These are phyloP conservation scores for Lepidurus arcticus DNA, from an alignment of 1,140 invertebrate species.

Conservation along the genomic window DNA sequence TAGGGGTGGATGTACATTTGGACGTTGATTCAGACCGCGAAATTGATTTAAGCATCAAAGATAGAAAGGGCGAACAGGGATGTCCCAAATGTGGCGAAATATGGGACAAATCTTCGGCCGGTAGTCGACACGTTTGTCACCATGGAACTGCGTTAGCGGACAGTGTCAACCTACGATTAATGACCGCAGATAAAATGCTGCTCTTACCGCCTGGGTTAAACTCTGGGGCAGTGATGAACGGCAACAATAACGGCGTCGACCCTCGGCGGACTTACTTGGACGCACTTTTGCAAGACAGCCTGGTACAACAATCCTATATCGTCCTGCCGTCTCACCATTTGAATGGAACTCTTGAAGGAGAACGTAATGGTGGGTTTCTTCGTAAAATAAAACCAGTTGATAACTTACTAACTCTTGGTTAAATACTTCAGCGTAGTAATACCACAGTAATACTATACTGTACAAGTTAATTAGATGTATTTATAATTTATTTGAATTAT, in stretches of 20 bases:
- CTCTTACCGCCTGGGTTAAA: constrained; percentile 24
- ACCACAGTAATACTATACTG: too few relatives aligned
- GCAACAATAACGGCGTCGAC: constrained; percentile 17
- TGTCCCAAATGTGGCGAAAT: constrained; percentile 18
- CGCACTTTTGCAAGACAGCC: constrained; percentile 33
- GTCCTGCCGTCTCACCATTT: constrained; percentile 29
- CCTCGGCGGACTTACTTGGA: constrained; percentile 31
- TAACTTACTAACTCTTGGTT: background rate
- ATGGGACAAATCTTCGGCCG: constrained; percentile 4
- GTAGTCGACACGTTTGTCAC: background rate
- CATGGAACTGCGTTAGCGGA: background rate
- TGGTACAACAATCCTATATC: constrained; percentile 34
- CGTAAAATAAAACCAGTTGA: background rate
- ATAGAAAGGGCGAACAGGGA: background rate
- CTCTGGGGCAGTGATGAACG: background rate
- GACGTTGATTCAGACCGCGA: constrained; percentile 32
- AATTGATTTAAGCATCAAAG: constrained; percentile 34
- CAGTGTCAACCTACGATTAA: constrained; percentile 26
- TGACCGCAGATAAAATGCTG: constrained; percentile 30
- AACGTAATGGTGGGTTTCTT: background rate
- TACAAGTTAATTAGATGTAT: too few relatives aligned
- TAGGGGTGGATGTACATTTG: constrained; percentile 19
- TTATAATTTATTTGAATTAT: too few relatives aligned
- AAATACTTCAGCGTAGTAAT: too few relatives aligned
- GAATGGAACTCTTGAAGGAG: background rate